Percentiles rank a stretch among this genome's conserved stretches.
These are phyloP conservation scores for Erebia aethiops DNA, from an alignment of 2,888 invertebrate genomes.

Conservation along the genomic window DNA sequence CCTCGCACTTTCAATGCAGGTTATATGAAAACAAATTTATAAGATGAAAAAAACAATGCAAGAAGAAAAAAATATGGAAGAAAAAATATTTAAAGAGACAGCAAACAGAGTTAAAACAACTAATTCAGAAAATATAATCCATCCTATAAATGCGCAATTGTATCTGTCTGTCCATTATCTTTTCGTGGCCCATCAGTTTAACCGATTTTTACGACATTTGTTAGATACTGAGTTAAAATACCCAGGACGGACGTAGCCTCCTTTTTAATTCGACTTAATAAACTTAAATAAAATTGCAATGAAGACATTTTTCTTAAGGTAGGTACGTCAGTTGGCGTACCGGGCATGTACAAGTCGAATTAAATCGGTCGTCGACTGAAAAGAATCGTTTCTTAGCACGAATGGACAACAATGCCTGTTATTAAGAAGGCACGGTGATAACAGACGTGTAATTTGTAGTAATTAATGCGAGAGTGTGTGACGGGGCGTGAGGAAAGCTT, in stretches of 20 bases:
- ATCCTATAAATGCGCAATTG: background rate
- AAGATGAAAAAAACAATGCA: background rate
- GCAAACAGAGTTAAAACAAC: too few species aligned
- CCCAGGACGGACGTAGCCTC: background rate
- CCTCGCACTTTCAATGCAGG: too few species aligned
- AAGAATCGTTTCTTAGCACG: conserved; percentile 78
- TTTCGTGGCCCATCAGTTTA: too few species aligned
- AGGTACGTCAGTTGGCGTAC: conserved; percentile 49
- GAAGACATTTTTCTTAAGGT: conserved; percentile 56
- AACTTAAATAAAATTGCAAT: conserved; percentile 51
- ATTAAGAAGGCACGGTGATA: conserved; percentile 77
- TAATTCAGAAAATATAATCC: too few species aligned
- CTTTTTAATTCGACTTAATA: background rate
- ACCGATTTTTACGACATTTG: too few species aligned
- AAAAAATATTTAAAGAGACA: too few species aligned
- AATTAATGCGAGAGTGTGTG: conserved; percentile 74
- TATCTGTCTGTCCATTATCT: background rate
- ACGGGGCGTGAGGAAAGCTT: conserved; percentile 76
- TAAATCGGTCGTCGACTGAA: conserved; percentile 78
- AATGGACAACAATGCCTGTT: conserved; percentile 78
- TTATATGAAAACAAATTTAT: background rate
- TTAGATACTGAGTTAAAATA: background rate
- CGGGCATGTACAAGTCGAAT: conserved; percentile 71
- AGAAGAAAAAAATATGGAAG: background rate
- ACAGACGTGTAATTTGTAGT: conserved; percentile 77